Percentiles rank a stretch among this genome's conserved stretches.
Conservation (phyloP, 1,140 invertebrate species). For the Pogonus chalceus region DNA sequence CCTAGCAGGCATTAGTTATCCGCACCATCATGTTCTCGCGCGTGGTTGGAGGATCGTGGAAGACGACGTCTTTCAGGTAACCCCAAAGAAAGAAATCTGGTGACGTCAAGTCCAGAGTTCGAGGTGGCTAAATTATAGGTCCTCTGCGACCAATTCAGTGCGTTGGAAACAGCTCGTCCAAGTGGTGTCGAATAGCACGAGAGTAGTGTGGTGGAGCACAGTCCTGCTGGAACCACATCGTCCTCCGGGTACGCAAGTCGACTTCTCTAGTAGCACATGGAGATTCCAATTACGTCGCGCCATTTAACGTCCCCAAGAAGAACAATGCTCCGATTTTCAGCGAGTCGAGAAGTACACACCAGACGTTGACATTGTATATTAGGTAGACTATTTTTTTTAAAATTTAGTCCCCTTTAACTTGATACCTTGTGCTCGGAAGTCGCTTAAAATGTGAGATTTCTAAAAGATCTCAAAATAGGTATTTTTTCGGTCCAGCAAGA, state of each 20-base stretch:
- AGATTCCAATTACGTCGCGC: slow-evolving; percentile 16
- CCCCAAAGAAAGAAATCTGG: slow-evolving; percentile 35
- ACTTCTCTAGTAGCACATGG: slow-evolving; percentile 22
- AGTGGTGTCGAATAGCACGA: slow-evolving; percentile 16
- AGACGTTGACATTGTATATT: slow-evolving; percentile 23
- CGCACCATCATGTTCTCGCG: not conserved
- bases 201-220: slow-evolving; percentile 22
- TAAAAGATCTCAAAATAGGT: too few relatives aligned
- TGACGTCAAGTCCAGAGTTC: slow-evolving; percentile 33
- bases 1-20: too few relatives aligned
- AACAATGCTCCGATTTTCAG: slow-evolving; percentile 20
- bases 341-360: slow-evolving; percentile 18
- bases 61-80: slow-evolving; percentile 28
- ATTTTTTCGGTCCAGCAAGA: too few relatives aligned
- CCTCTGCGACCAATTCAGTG: slow-evolving; percentile 34
- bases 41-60: slow-evolving; percentile 6
- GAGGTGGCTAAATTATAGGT: slow-evolving; percentile 31
- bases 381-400: too few relatives aligned
- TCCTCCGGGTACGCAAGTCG: too few relatives aligned
- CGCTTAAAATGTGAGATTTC: too few relatives aligned
- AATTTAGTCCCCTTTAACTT: too few relatives aligned
- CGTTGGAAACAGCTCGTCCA: slow-evolving; percentile 26
- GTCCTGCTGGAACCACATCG: slow-evolving; percentile 28
- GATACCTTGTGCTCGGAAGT: too few relatives aligned
- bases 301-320: slow-evolving; percentile 19